These are phyloP conservation scores for Ditylenchus weischeri DNA, from an alignment of 2,888 invertebrate genomes.

Conservation along the genomic window DNA sequence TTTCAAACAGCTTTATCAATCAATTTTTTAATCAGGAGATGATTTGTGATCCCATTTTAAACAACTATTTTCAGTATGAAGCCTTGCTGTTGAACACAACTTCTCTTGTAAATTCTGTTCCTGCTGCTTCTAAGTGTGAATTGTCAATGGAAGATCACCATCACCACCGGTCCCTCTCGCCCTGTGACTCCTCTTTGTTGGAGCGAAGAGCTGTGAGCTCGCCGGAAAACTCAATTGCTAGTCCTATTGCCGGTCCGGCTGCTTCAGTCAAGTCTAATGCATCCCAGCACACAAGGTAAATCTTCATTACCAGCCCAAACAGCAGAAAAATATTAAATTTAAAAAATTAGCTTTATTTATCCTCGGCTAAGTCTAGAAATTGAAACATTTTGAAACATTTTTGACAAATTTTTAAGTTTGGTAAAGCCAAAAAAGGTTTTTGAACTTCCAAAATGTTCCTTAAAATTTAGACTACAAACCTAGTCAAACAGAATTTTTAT, in stretches of 20 bases:
- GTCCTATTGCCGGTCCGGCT: conserved; percentile 16
- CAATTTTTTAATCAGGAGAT: background rate
- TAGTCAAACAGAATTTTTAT: no score
- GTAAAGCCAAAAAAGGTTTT: no score
- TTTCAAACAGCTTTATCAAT: background rate
- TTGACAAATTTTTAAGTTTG: no score
- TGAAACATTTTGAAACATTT: no score
- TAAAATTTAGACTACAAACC: no score
- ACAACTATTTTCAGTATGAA: background rate
- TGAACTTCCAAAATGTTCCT: no score
- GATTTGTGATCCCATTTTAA: background rate
- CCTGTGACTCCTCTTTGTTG: conserved; percentile 5
- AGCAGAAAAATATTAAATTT: no score
- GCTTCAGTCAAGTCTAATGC: conserved; percentile 18
- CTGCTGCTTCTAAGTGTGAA: background rate
- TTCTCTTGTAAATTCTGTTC: background rate
- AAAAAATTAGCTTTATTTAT: no score
- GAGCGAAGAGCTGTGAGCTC: conserved; percentile 3
- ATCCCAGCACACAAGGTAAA: conserved; percentile 18
- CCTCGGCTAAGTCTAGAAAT: no score
- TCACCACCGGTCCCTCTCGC: background rate
- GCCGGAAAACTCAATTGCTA: conserved; percentile 9
- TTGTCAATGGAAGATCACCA: background rate
- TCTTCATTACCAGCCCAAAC: no score
- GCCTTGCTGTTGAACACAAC: background rate